phyloP scores from a whole-genome alignment of 2,888 invertebrate species.

The Drosophila robusta region DNA sequence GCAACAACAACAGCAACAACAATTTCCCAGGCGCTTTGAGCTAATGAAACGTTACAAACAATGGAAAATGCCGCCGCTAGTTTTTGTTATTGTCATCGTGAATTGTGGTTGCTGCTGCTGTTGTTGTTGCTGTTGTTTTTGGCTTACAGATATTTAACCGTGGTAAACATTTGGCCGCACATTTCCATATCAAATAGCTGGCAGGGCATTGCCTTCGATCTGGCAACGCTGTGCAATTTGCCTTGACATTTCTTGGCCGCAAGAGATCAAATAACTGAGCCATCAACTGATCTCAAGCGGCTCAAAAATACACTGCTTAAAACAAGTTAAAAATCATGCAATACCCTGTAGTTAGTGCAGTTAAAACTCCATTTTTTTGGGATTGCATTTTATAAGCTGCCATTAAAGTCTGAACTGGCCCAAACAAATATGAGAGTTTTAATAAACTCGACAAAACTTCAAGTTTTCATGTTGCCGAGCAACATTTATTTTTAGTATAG shows the following conservation, averaged over 20 bases:
- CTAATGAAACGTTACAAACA: constrained; percentile 61
- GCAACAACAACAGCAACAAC: constrained; percentile 6
- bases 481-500: no score
- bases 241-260: constrained; percentile 50
- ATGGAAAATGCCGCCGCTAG: constrained; percentile 55
- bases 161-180: constrained; percentile 57
- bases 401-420: no score
- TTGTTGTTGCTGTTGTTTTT: constrained; percentile 21
- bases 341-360: no score
- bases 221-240: constrained; percentile 21
- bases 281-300: constrained; percentile 10
- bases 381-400: no score
- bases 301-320: constrained; percentile 1
- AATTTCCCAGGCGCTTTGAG: constrained; percentile 56
- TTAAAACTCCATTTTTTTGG: no score
- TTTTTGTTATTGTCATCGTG: constrained; percentile 38
- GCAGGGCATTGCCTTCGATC: constrained; percentile 46
- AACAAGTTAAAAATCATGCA: background rate
- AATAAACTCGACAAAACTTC: background rate
- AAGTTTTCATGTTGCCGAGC: no score
- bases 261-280: constrained; percentile 17
- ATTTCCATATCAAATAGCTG: constrained; percentile 59
- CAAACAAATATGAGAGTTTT: no score
- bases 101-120: constrained; percentile 19
- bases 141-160: constrained; percentile 51